Conservation (phyloP, 2,888 invertebrate species). For the Amiota minor region DNA sequence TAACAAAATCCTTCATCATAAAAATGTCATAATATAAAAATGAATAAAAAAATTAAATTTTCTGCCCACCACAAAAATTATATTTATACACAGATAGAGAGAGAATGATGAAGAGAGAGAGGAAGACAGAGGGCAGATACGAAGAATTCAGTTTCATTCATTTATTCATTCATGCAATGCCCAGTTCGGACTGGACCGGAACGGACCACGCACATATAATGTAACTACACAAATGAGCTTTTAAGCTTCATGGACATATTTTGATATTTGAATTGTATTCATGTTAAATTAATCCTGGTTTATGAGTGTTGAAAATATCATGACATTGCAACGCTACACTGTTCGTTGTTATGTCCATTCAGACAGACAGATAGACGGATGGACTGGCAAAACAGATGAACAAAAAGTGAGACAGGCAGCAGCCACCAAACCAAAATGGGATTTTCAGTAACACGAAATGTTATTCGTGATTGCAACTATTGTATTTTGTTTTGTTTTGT, state of each 20-base stretch:
- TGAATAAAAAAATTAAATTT: neutral
- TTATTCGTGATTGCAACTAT: constrained; percentile 64
- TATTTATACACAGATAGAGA: neutral
- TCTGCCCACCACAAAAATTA: constrained; percentile 14
- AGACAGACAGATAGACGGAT: neutral
- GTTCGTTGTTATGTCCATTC: constrained; percentile 14
- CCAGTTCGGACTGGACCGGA: too few relatives aligned
- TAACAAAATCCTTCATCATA: constrained; percentile 22
- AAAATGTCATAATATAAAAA: constrained; percentile 37
- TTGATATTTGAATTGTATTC: constrained; percentile 73
- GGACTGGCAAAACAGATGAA: too few relatives aligned
- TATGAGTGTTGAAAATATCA: constrained; percentile 71
- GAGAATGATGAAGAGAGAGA: too few relatives aligned
- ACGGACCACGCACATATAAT: constrained; percentile 32
- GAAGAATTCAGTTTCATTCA: neutral
- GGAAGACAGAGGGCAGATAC: neutral
- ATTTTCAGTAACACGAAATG: constrained; percentile 25
- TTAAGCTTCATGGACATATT: constrained; percentile 53
- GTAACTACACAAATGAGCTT: constrained; percentile 10
- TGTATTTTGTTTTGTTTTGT: constrained; percentile 46
- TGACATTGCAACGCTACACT: constrained; percentile 28
- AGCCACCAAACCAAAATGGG: constrained; percentile 9
- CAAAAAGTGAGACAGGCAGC: too few relatives aligned
- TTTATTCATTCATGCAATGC: constrained; percentile 18
- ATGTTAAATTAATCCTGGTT: constrained; percentile 74